Base-by-base conservation (phyloP, 2,113 vertebrate species). In the Heliornis fulica region DNA sequence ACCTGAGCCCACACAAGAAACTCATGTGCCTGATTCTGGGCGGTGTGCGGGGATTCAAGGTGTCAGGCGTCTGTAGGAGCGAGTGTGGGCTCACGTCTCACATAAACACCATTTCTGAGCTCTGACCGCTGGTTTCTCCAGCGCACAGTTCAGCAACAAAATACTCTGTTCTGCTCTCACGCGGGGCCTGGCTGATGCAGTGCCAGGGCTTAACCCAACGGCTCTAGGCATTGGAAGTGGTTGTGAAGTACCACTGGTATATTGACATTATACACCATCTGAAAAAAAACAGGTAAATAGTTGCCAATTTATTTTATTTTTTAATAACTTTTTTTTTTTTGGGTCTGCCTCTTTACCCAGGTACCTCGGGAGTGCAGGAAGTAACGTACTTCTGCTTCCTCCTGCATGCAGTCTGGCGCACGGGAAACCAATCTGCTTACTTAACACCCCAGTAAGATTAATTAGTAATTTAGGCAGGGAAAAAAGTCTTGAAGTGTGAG, bases 11-110 rank as follows among this genome's bases (percentile, higher is more conserved):
- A 43, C 51, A 15, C 8, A 3, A 65, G 75, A 60, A 87, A 14
- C 0, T 15, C 1, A 0, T 4, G 17, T 80, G 75, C 51, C 54
- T 4, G 7, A 7, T 28, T 41, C n/a, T 25, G 26, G 34, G 5
- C 22, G 13, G 0, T 10, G 16, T 41, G 38, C 7, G 29, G 70
- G 32, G 22, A 43, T 21, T 14, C 16, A 15, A 51, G 72, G 29
- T 38, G 53, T 48, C 13, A 38, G 1, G 0, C 17, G 51, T 29
- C 1, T 64, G 16, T 10, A 66, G 34, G 38, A 75, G 2, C 28
- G 45, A 11, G 2, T 3, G 13, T 48, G 45, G 72, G 50, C 17
- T 6, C 26, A 34, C 15, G 1, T 26, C 43, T 8, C 11, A 19
- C 0, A 21, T 46, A 59, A 81, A 9, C 2, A 4, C 36, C 15